Evolutionary conservation across 2,888 invertebrate genomes (phyloP).

Genomic region (Parelbella ahira): DNA sequence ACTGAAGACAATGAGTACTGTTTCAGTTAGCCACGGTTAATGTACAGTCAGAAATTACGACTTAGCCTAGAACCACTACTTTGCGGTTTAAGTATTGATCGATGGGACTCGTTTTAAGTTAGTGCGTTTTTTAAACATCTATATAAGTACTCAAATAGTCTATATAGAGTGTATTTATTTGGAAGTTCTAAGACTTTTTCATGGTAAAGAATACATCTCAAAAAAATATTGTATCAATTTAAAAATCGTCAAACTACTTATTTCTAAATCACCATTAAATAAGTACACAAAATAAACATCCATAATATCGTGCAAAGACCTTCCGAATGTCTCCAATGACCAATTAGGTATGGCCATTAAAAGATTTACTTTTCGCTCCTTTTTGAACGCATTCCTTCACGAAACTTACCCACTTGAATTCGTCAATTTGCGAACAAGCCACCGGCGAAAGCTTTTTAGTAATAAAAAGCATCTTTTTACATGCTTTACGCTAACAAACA

Average conservation of each 20-base stretch:
- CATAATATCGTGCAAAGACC: constrained; percentile 6
- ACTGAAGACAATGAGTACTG: constrained; percentile 62
- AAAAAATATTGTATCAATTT: too few species aligned
- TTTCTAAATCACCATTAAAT: constrained; percentile 26
- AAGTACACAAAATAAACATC: too few species aligned
- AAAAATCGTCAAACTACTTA: constrained; percentile 4
- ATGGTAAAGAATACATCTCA: too few species aligned
- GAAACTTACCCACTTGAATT: constrained; percentile 62
- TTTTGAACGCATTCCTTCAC: constrained; percentile 70
- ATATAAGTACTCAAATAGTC: too few species aligned
- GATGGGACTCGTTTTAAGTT: too few species aligned
- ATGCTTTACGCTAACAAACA: too few species aligned
- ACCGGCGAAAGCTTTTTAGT: constrained; percentile 23
- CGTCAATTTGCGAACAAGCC: constrained; percentile 57
- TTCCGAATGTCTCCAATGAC: constrained; percentile 38
- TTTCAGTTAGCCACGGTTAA: constrained; percentile 55
- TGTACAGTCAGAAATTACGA: constrained; percentile 43
- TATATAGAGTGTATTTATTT: too few species aligned
- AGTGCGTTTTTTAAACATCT: too few species aligned
- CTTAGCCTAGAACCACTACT: constrained; percentile 23
- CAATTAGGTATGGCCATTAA: constrained; percentile 75
- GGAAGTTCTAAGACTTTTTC: too few species aligned
- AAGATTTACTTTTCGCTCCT: constrained; percentile 46
- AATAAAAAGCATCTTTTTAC: too few species aligned
- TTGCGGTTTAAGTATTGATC: constrained; percentile 25